Base-by-base conservation (phyloP, 2,888 invertebrate genomes). In the Oxyscelio sp. region DNA sequence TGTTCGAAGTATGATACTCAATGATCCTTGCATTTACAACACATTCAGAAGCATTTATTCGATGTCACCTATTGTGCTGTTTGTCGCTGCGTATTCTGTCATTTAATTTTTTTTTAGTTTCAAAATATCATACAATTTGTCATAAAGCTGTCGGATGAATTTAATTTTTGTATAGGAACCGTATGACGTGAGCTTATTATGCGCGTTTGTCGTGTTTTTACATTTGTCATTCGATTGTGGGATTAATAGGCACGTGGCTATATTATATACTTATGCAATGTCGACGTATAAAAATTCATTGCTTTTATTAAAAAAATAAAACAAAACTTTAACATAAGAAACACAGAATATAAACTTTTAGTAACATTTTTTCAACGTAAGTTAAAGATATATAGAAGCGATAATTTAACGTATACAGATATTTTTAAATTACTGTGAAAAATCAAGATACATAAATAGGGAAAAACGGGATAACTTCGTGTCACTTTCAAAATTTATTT, bases 11-110 rank as follows among this genome's bases (percentile, higher is more conserved):
- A 87, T n/a, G n/a, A n/a, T n/a, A n/a, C 85, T 81, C 86, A 78
- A 87, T 85, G 71, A 68, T 79, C 75, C 73, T 87, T 88, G 83
- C 70, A 78, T 77, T 87, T 89, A 88, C 88, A 87, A 87, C 83
- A 91, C 89, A 91, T 90, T 85, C 89, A 90, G 84, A 92, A 92
- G 91, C 91, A 89, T 90, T 90, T 90, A 86, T 88, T 90, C 90
- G 85, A 87, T 88, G 86, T 89, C 56, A 75, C 40, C 73, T 84
- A 85, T 74, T 63, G 65, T 78, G 82, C 85, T 56, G 63, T 40
- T 52, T 34, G 70, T 68, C 45, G 59, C 75, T 74, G 71, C 50
- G 59, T 66, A 61, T 70, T 61, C 38, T 31, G 43, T 73, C 61
- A 58, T 8, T 34, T 66, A 31, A 48, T 40, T 15, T 77, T 80